Base-by-base conservation (phyloP, 2,888 invertebrate genomes). In the Nasonovia ribisnigri region DNA sequence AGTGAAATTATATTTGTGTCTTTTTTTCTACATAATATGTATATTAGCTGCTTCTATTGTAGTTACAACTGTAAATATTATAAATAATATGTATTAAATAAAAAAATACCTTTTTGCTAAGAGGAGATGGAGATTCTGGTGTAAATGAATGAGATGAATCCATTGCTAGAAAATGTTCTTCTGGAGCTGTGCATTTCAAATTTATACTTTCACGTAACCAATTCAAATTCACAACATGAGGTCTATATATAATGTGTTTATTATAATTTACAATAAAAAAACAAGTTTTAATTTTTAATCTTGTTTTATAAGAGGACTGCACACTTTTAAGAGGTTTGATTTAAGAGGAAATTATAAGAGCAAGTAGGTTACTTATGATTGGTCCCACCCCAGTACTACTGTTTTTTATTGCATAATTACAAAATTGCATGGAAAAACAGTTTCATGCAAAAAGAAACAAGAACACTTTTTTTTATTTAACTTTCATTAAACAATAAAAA, bases 161-260 rank as follows among this genome's bases (percentile, higher is more conserved):
- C n/a, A 86, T 84, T 43, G 89, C 91, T 20, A 94, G 36, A 84
- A 95, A 96, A 0, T 95, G 94, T 51, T 96, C 96, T 95, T 97
- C 97, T 48, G 96, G 96, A 0, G 97, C 97, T 3, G 97, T 96
- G 57, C 96, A 96, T 88, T 96, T 96, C 8, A 97, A 96, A 95
- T 96, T 96, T 29, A 98, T 97, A 95, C 98, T 98, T 94, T 97
- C 97, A 29, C 97, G 95, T 77, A 99, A 95, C 99, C 99, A 99
- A 43, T 97, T 96, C 51, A 97, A 95, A 42, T 96, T 96, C 8
- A 99, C 97, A 84, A 98, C 96, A 92, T 96, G 96, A 51, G 97
- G 97, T 95, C 96, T 96, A 93, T 95, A 46, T 94, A 93, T 43
- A 77, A 86, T 48, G 13, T 42, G 84, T 51, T 87, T 8, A 77